Conservation (phyloP, 2,888 invertebrate species). For the Bimastos eiseni region DNA sequence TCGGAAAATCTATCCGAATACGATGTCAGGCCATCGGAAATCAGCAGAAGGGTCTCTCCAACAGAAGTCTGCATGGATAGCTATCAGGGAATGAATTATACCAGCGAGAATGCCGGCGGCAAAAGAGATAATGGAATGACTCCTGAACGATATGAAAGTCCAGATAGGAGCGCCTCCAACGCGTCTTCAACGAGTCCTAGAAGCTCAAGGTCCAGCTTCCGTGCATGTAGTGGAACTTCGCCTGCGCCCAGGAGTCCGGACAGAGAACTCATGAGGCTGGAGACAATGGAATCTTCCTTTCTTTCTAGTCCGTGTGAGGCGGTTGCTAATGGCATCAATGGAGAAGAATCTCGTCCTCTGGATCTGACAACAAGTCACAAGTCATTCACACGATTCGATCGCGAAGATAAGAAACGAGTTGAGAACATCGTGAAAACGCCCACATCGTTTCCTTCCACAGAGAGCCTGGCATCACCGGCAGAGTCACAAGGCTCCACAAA, state of each 20-base stretch:
- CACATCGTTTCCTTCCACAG: neutral
- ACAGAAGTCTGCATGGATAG: neutral
- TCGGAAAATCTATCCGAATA: neutral
- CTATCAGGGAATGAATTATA: neutral
- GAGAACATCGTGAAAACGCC: neutral
- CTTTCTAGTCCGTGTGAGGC: neutral
- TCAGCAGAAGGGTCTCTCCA: neutral
- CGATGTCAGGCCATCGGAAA: neutral
- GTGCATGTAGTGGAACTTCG: neutral
- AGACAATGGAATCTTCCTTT: conserved; percentile 44
- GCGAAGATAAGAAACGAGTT: neutral
- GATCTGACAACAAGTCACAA: neutral
- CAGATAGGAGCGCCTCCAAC: conserved; percentile 4
- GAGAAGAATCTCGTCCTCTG: neutral
- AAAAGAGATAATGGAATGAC: neutral
- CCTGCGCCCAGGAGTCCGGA: neutral
- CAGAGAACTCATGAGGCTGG: neutral
- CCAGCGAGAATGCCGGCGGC: neutral
- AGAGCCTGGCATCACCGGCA: neutral
- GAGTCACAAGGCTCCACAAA: neutral
- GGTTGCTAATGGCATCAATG: neutral
- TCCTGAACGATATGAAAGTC: neutral
- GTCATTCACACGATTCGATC: neutral
- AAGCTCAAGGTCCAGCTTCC: neutral
- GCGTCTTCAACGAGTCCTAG: neutral